Percentiles rank a stretch among this genome's conserved stretches.
phyloP scores from a whole-genome alignment of 64 coral and sea anemone genomes.

The Catalaphyllia jardinei region DNA sequence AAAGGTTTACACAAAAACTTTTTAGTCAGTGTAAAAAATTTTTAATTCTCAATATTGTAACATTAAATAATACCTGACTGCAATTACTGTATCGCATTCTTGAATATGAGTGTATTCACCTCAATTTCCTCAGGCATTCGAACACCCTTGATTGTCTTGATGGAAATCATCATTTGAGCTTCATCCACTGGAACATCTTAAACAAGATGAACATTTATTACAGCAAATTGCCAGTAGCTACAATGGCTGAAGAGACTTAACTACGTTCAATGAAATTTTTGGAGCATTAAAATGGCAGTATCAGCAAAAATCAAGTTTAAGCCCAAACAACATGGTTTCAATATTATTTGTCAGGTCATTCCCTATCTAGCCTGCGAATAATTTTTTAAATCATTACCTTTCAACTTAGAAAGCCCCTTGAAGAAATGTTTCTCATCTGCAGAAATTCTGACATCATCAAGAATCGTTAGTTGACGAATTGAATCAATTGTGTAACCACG shows the following conservation, averaged over 20 bases:
- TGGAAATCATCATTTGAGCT: slow-evolving; percentile 34
- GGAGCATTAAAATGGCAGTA: background rate
- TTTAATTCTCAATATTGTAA: too few relatives aligned
- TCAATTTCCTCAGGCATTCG: slow-evolving; percentile 68
- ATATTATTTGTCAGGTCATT: background rate
- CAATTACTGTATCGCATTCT: too few relatives aligned
- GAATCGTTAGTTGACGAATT: slow-evolving; percentile 82
- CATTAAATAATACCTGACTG: too few relatives aligned
- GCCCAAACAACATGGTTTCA: background rate
- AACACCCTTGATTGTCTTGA: slow-evolving; percentile 56
- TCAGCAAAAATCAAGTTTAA: background rate
- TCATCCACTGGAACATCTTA: slow-evolving; percentile 67
- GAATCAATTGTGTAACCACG: slow-evolving; percentile 92
- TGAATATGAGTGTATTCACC: slow-evolving; percentile 10
- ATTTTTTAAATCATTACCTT: slow-evolving; percentile 48
- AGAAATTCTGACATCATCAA: slow-evolving; percentile 91
- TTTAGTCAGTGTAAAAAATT: too few relatives aligned
- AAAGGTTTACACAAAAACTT: too few relatives aligned
- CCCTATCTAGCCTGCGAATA: background rate
- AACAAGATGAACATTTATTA: background rate
- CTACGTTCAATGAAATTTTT: too few relatives aligned
- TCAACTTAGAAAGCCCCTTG: slow-evolving; percentile 87
- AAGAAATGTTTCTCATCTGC: slow-evolving; percentile 98
- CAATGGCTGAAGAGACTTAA: too few relatives aligned
- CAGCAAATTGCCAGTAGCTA: too few relatives aligned